Evolutionary conservation across 1,140 invertebrate species (phyloP), one percentile per base, ranked within the genome.

Genomic region (Drosophila parabipectinata): DNA sequence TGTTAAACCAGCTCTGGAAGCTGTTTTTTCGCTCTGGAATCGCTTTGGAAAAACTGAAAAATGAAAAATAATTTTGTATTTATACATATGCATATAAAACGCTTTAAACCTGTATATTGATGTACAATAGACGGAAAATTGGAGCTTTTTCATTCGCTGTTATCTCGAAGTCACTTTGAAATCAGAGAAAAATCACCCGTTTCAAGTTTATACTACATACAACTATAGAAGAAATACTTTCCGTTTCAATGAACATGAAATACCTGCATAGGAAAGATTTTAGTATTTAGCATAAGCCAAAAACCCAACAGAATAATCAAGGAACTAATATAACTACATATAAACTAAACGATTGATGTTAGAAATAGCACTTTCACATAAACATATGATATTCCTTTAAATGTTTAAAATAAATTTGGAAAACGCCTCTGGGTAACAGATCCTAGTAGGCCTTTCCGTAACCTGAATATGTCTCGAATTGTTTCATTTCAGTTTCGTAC

Each of bases 1-100:
- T 88, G 83, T 88, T 88, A 88, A 87, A 79, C 76, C 67, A 88
- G 83, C 83, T 88, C 83, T 83, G 83, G 83, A 87, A 84, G 74
- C 62, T 69, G 68, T 88, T 79, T 67, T 79, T 67, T 87, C 67
- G 66, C 74, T 83, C 75, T 67, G 63, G 58, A 67, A 58, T 50
- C 78, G 68, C 54, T 72, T 82, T 76, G 67, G 53, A 62, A 18
- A n/a, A 18, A 64, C 55, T 18, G 18, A 18, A 18, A 18, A 18
- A 60, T 30, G 55, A 50, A 75, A 67, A 73, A 37, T 78, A 79
- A 56, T 53, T 72, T 63, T 78, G 73, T 41, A 83, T 72, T 72
- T 79, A 79, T 75, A 63, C 53, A 67, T 73, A 75, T 47, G 9
- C 15, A 10, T 21, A 47, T 47, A 47, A 74, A 53, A 75, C 58